A percentile compares a stretch with the other conserved stretches of the same genome.
Evolutionary conservation across 2,888 invertebrate species (phyloP).

Genomic region (Quadroppia sp.): DNA sequence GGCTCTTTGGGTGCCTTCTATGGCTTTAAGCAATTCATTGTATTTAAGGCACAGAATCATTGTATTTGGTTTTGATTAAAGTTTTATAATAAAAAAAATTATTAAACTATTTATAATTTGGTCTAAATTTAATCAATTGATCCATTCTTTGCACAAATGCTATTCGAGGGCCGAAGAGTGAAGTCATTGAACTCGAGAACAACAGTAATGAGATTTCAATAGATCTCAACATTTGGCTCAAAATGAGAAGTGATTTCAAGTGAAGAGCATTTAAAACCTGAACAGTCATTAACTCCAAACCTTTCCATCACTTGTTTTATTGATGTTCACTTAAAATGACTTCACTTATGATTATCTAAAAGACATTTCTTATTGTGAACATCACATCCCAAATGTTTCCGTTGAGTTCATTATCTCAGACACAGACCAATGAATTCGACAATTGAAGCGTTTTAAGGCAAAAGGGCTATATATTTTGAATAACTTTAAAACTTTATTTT

Average conservation of each 20-base stretch:
- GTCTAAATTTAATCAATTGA: neutral
- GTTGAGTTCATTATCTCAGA: too few species aligned
- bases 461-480: too few species aligned
- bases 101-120: neutral
- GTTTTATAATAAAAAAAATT: neutral
- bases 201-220: neutral
- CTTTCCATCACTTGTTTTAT: neutral
- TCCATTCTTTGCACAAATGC: neutral
- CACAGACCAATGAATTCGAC: too few species aligned
- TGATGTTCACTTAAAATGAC: neutral
- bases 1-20: conserved; percentile 16
- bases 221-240: too few species aligned
- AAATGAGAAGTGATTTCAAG: neutral
- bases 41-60: conserved; percentile 25
- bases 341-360: too few species aligned
- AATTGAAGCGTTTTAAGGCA: too few species aligned
- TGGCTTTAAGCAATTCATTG: conserved; percentile 20
- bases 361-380: too few species aligned
- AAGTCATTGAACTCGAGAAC: neutral
- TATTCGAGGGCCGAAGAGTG: neutral
- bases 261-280: neutral
- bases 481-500: too few species aligned
- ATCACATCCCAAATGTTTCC: too few species aligned
- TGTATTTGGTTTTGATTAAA: conserved; percentile 3
- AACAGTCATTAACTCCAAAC: neutral